Base-by-base conservation (phyloP, 2,888 invertebrate species). In the Sericinus montela region DNA sequence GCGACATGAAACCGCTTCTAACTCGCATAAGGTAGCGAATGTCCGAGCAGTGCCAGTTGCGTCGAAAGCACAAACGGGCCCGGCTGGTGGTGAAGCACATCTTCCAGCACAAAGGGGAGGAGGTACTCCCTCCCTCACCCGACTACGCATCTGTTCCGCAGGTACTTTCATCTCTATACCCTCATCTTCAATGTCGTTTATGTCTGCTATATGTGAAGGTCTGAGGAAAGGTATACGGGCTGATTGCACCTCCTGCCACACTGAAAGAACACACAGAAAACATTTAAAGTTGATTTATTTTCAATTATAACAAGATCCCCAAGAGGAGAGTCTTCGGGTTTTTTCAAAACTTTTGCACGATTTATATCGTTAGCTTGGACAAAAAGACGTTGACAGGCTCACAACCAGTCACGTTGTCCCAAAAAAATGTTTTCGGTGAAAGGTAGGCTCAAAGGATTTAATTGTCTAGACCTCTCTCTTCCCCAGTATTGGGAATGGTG, bases 61-160 rank as follows among this genome's bases (percentile, higher is more conserved):
- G 58, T 91, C 91, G 52, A 91, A 90, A 0, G 90, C 91, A 62
- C 91, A 91, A 2, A 91, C 90, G 0, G 91, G 91, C 0, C 91
- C 91, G 0, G 84, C 75, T 1, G 85, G 81, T 0, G 89, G 79
- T 1, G 81, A 63, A 1, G 62, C 74, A 56, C 87, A 87, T 15
- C 75, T 58, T 1, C 80, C 82, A 42, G 86, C 78, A 59, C 89
- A 83, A 10, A 88, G 73, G 0, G 85, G 85, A 0, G 81, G 83
- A 1, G 86, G 86, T 8, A 83, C 80, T 1, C 84, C 85, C 56
- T 87, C 87, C 30, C 80, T 57, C 38, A 86, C 85, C 25, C 75
- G 65, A 10, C 69, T 70, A 34, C 75, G 59, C 47, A 67, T 60
- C 50, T 75, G 50, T 57, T 72, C 80, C 1, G 59, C 59, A 0